Evolutionary conservation across 37 sponge, comb jelly and placozoan genomes (phyloP), one percentile per base, ranked within the genome.

Genomic region (Bolinopsis microptera): DNA sequence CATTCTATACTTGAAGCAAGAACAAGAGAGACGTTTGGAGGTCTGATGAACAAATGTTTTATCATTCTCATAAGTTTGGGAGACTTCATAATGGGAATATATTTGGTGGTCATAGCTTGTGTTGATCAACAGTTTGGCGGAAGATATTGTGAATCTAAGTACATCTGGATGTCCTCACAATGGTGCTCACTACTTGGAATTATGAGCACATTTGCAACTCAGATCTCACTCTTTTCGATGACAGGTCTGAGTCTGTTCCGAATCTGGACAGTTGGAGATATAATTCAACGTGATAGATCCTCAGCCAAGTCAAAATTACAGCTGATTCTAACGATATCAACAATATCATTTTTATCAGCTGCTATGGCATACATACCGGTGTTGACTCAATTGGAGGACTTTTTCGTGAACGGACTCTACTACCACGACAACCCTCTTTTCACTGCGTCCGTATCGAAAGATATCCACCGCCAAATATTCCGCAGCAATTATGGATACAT

Each of bases 371-470:
- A 34, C 21, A 22, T 77, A 0, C 80, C 80, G 8, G 2, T 77
- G 1, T 36, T 77, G 35, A 1, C 35, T 35, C 2, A 21, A 21
- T 36, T 77, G 1, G 80, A 77, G 80, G 80, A 77, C 80, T 77
- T 32, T 36, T 77, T 77, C 21, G 80, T 77, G 1, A 77, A 77
- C 80, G 33, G 35, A 16, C 80, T 77, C 36, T 34, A 77, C 80
- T 77, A 77, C 80, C 18, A 77, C 21, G 36, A 32, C 1, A 18
- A 21, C 37, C 1, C 80, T 9, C 80, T 77, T 1, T 77, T 77
- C 36, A 33, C 80, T 1, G 80, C 35, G 3, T 5, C 36, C 8
- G 80, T 77, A 18, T 1, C 1, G 18, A 77, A 35, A 18, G 37
- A 9, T 18, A 32, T 18, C 1, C 80, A 77, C 37, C 9, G 5